Percentiles rank a stretch among this genome's conserved stretches.
Conservation (phyloP, 1,140 invertebrate species). For the Drosophila malerkotliana region DNA sequence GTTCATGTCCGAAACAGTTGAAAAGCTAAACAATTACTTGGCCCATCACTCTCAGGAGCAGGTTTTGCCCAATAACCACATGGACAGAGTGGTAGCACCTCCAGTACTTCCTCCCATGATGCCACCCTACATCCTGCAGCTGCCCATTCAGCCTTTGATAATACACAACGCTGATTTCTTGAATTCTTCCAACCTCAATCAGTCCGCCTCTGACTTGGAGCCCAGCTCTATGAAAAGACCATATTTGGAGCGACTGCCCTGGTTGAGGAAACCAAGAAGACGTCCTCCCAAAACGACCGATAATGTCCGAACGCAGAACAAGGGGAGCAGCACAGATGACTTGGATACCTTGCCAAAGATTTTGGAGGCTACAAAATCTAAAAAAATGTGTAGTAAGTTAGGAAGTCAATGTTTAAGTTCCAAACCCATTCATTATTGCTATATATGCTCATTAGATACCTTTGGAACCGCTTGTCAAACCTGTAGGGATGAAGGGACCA, state of each 20-base stretch:
- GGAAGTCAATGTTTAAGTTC: too few relatives aligned
- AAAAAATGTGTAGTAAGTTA: neutral
- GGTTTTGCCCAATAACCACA: neutral
- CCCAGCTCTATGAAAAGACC: neutral
- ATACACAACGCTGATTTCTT: conserved; percentile 12
- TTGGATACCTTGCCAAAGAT: conserved; percentile 12
- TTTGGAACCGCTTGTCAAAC: neutral
- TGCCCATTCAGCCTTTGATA: conserved; percentile 52
- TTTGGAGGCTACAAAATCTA: conserved; percentile 11
- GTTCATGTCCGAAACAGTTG: conserved; percentile 45
- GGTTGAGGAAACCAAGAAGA: conserved; percentile 15
- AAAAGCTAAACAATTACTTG: conserved; percentile 42
- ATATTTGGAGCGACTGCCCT: neutral
- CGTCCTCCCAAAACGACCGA: conserved; percentile 6
- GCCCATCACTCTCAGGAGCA: conserved; percentile 1
- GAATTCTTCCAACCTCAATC: neutral
- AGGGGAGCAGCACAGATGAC: conserved; percentile 29
- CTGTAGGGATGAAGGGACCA: conserved; percentile 49
- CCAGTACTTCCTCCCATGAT: neutral
- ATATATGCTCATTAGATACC: neutral
- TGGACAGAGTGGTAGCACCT: neutral
- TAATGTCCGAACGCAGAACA: conserved; percentile 20
- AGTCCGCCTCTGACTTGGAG: neutral
- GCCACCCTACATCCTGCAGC: conserved; percentile 16
- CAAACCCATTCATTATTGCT: too few relatives aligned